Evolutionary conservation across 2,113 vertebrate species (phyloP).

Genomic region (Neogale vison): DNA sequence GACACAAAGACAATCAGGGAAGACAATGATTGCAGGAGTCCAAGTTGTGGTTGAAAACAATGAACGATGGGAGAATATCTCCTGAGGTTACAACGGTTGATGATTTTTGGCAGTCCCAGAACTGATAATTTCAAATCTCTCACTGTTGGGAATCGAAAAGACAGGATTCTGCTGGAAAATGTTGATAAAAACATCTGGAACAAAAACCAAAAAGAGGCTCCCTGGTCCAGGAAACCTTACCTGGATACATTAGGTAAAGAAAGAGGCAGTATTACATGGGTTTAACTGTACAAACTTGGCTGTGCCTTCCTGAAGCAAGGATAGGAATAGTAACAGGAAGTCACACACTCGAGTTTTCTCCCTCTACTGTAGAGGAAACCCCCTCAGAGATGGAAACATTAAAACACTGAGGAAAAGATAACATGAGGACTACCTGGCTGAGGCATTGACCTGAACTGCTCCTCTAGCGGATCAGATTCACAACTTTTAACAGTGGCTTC

Average conservation of each 20-base stretch:
- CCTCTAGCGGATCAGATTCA: not conserved
- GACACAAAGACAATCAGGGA: not conserved
- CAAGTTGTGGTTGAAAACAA: not conserved
- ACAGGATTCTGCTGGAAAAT: not conserved
- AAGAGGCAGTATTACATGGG: not conserved
- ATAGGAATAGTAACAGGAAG: not conserved
- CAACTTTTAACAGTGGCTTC: not conserved
- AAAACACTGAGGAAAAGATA: not conserved
- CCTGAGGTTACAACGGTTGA: not conserved
- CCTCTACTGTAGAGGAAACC: not conserved
- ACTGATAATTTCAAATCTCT: not conserved
- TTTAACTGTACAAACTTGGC: not conserved
- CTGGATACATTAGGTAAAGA: too few relatives aligned
- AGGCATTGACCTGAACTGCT: not conserved
- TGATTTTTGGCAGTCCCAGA: not conserved
- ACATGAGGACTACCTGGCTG: not conserved
- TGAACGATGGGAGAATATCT: not conserved
- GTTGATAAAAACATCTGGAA: not conserved
- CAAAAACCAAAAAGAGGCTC: not conserved
- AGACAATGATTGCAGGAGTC: not conserved
- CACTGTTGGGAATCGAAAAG: not conserved
- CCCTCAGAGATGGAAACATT: too few relatives aligned
- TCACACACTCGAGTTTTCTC: not conserved
- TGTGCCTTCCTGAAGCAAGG: not conserved
- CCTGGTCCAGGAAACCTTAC: not conserved